Conservation (phyloP, 2,797 vertebrate species). For the Phataginus tricuspis region DNA sequence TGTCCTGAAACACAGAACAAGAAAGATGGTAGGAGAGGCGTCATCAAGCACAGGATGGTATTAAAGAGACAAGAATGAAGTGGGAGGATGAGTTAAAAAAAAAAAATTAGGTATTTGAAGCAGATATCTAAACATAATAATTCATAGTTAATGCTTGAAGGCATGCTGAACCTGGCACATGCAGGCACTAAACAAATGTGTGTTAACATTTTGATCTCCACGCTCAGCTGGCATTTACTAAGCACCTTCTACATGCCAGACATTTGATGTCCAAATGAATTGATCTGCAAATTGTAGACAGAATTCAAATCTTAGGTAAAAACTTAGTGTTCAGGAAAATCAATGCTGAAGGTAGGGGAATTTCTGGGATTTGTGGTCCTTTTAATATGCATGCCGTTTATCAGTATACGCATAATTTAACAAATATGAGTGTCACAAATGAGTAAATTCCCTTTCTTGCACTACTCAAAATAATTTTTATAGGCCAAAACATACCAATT, state of each 20-base stretch:
- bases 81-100: neutral
- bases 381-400: neutral
- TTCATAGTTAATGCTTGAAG: neutral
- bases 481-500: neutral
- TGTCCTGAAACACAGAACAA: neutral
- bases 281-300: neutral
- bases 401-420: neutral
- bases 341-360: neutral
- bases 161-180: neutral
- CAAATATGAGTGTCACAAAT: neutral
- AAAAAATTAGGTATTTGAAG: neutral
- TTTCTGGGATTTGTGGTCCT: neutral
- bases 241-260: neutral
- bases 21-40: neutral
- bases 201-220: neutral
- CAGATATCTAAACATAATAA: neutral
- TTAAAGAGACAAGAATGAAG: neutral
- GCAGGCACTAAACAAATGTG: neutral
- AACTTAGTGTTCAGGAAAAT: neutral
- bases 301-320: neutral
- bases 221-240: neutral
- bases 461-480: slow-evolving; percentile 18
- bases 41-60: neutral
- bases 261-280: neutral
- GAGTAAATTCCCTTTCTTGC: neutral